A percentile compares a stretch with the other conserved stretches of the same genome.
phyloP scores from a whole-genome alignment of 2,113 vertebrate genomes.

The Notarius quadriscutis region DNA sequence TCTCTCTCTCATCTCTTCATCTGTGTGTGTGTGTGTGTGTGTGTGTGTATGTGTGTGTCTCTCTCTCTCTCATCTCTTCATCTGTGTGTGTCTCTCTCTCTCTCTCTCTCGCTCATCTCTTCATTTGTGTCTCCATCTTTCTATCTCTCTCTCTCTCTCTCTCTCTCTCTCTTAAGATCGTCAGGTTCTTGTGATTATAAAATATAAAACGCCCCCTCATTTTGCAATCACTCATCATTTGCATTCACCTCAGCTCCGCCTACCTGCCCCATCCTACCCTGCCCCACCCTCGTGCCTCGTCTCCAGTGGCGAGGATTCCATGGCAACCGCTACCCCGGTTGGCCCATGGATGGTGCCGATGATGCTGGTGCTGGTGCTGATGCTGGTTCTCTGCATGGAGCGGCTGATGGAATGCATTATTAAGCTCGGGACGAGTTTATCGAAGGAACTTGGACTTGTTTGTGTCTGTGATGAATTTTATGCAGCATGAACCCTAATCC shows the following conservation, averaged over 20 bases:
- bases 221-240: slow-evolving; percentile 58
- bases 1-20: slow-evolving; percentile 16
- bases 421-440: neutral
- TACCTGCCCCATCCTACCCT: slow-evolving; percentile 55
- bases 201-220: slow-evolving; percentile 51
- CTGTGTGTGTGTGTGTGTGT: neutral
- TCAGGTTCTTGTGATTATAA: slow-evolving; percentile 47
- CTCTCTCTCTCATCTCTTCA: neutral
- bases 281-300: slow-evolving; percentile 53
- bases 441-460: slow-evolving; percentile 36
- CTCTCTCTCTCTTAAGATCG: slow-evolving; percentile 31
- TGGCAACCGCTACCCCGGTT: slow-evolving; percentile 67
- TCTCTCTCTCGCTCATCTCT: slow-evolving; percentile 5
- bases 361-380: neutral
- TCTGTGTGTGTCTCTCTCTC: neutral
- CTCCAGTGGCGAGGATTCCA: slow-evolving; percentile 68
- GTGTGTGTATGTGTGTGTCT: too few species aligned
- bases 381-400: slow-evolving; percentile 64
- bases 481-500: slow-evolving; percentile 20
- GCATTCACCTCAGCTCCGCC: slow-evolving; percentile 60
- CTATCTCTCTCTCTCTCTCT: slow-evolving; percentile 3
- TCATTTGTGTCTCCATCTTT: slow-evolving; percentile 18
- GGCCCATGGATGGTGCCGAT: slow-evolving; percentile 59
- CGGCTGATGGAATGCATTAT: slow-evolving; percentile 58
- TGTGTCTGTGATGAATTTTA: slow-evolving; percentile 39